A percentile compares a stretch with the other conserved stretches of the same genome.
These are phyloP conservation scores for Acestrorhynchus altus DNA, from an alignment of 2,797 vertebrate genomes.

Conservation along the genomic window DNA sequence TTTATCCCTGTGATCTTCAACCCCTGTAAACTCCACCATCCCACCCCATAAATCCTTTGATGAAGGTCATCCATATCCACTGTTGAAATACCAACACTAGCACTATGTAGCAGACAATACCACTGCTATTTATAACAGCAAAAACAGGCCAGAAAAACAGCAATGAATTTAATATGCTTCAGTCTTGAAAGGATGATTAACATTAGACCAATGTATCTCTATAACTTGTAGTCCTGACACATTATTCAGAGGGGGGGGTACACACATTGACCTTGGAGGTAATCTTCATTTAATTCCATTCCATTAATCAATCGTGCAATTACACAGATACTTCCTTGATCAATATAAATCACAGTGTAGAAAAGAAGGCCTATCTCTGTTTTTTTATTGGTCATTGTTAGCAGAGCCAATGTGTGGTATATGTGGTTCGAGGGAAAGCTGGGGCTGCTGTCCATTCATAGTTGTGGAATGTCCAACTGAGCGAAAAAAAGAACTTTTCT, in stretches of 20 bases:
- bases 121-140: slow-evolving; percentile 26
- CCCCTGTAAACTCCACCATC: slow-evolving; percentile 21
- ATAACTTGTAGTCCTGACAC: too few species aligned
- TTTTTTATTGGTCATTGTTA: too few species aligned
- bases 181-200: not conserved
- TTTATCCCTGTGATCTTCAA: slow-evolving; percentile 32
- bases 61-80: slow-evolving; percentile 39
- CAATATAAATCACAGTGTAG: too few species aligned
- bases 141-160: too few species aligned
- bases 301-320: not conserved
- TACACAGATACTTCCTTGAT: too few species aligned
- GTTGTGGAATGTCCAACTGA: too few species aligned
- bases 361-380: too few species aligned
- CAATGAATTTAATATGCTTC: slow-evolving; percentile 11
- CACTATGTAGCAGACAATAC: slow-evolving; percentile 20
- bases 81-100: slow-evolving; percentile 22
- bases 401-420: too few species aligned
- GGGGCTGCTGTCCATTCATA: too few species aligned
- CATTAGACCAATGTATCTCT: not conserved
- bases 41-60: slow-evolving; percentile 43
- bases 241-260: too few species aligned
- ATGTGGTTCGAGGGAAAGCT: too few species aligned
- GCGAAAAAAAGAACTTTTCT: too few species aligned
- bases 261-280: not conserved
- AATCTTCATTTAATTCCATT: not conserved